These are phyloP conservation scores for Stomatorhinus walkeri DNA, from an alignment of 2,797 vertebrate genomes.

Conservation along the genomic window DNA sequence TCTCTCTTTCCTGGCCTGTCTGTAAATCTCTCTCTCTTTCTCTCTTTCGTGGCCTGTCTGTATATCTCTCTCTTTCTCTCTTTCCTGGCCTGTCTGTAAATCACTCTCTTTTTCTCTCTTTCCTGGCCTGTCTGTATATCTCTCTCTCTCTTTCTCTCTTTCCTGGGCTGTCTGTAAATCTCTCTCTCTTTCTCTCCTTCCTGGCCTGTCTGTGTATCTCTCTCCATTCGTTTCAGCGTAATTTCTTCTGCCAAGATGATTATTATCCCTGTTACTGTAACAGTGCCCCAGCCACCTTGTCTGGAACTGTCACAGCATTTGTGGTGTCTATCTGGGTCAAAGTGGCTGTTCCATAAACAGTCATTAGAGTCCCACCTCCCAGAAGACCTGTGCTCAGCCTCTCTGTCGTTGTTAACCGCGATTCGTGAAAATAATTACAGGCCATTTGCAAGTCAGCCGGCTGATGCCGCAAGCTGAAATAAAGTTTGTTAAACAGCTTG, in stretches of 20 bases:
- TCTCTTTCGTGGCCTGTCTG: not conserved
- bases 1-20: not conserved
- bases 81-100: not conserved
- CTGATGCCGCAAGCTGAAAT: not conserved
- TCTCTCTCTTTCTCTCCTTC: not conserved
- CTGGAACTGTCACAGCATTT: not conserved
- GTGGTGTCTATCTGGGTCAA: slow-evolving; percentile 34
- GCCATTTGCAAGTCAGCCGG: not conserved
- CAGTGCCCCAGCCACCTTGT: not conserved
- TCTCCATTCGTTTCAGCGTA: not conserved
- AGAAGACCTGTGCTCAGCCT: slow-evolving; percentile 21
- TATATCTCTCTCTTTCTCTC: not conserved
- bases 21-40: slow-evolving; percentile 8
- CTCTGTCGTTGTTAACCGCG: not conserved
- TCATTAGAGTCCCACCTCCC: slow-evolving; percentile 33
- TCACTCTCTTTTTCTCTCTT: not conserved
- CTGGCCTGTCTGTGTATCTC: not conserved
- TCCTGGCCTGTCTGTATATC: not conserved
- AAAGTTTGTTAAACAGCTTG: slow-evolving; percentile 11
- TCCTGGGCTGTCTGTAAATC: not conserved
- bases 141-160: not conserved
- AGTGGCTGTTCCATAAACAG: slow-evolving; percentile 38
- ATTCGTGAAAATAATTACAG: slow-evolving; percentile 20
- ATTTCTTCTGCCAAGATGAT: not conserved
- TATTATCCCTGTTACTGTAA: not conserved